Evolutionary conservation across 2,113 vertebrate species (phyloP), one percentile per base, ranked within the genome.

Genomic region (Motacilla tschutschensis): DNA sequence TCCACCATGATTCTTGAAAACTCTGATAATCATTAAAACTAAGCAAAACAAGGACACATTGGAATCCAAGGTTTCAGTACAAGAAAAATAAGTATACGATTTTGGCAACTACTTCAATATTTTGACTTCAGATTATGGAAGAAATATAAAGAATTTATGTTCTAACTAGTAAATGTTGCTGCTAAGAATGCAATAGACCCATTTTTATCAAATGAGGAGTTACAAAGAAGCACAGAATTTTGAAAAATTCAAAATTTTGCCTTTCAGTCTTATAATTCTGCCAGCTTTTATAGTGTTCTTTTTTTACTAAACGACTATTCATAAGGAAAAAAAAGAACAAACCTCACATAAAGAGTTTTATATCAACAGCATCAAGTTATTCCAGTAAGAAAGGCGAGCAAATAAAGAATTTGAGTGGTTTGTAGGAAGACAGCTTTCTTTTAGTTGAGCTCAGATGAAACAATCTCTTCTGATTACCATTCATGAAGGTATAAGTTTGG

Each of bases 281-380:
- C 8, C 8, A 73, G 24, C 1, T 28, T 76, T 71, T 43, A 36
- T 11, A 43, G 11, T n/a, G 8, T 2, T 62, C 1, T 16, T 3
- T 57, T 57, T 55, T 76, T 43, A 51, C 4, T 48, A 36, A 58
- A 81, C 80, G 28, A 7, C 2, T 36, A 8, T 51, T 80, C 10
- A 19, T 33, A 58, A 59, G 6, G 4, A 4, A 29, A 38, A 33
- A 48, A 12, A 7, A 0, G 22, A 64, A 31, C 0, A 9, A 38
- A 57, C 3, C 3, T 8, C 11, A 60, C 3, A 36, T 48, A 57
- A 70, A 21, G 13, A 63, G 3, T 63, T 74, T 85, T 44, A 58
- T 31, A 36, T 44, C 17, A 74, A 63, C 13, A 31, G 3, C 33
- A 46, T 36, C 9, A 38, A 12, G 13, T 17, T 59, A 57, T 40